Percentiles rank a stretch among this genome's conserved stretches.
Evolutionary conservation across 1,140 invertebrate species (phyloP).

Genomic region (Schlechtendalia chinensis): DNA sequence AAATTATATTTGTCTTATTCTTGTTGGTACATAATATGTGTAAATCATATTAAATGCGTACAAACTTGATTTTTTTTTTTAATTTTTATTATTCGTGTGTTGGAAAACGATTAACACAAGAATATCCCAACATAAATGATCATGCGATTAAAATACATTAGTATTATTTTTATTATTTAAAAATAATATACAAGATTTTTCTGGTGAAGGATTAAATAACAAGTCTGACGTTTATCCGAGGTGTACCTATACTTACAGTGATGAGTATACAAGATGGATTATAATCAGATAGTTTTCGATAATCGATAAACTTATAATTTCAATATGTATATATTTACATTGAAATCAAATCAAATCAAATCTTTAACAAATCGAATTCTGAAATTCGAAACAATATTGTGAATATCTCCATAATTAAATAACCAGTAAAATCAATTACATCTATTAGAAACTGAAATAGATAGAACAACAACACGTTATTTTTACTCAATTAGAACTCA

Average conservation of each 20-base stretch:
- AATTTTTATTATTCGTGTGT: neutral
- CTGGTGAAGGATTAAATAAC: slow-evolving; percentile 10
- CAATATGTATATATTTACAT: neutral
- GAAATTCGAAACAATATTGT: too few species aligned
- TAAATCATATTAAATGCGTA: too few species aligned
- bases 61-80: neutral
- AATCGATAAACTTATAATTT: neutral
- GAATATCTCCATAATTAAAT: too few species aligned
- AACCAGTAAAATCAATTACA: too few species aligned
- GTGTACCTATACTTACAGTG: neutral
- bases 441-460: too few species aligned
- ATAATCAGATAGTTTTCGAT: slow-evolving; percentile 12
- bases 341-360: too few species aligned
- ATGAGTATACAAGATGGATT: neutral
- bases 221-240: slow-evolving; percentile 4
- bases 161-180: neutral
- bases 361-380: too few species aligned
- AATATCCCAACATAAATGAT: neutral
- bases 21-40: too few species aligned
- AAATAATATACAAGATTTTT: neutral
- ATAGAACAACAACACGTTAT: too few species aligned
- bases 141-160: neutral
- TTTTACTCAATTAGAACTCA: too few species aligned
- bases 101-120: neutral
- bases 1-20: too few species aligned